Evolutionary conservation across 2,797 vertebrate species (phyloP).

Genomic region (Pangasius macronema): DNA sequence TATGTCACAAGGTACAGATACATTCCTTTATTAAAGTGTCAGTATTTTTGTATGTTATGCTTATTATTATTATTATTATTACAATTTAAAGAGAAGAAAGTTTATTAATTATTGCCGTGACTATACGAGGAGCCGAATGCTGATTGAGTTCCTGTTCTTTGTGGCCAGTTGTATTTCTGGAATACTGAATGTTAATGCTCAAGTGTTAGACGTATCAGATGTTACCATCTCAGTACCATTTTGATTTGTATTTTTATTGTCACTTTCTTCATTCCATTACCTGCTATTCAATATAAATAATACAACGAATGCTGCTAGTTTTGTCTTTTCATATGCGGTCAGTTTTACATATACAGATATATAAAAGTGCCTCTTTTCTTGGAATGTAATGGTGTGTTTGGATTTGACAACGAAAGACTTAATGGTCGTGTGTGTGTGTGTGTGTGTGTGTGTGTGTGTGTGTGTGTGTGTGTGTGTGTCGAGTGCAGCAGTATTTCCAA

Average conservation of each 20-base stretch:
- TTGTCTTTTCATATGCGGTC: background rate
- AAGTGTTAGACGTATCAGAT: background rate
- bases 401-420: too few relatives aligned
- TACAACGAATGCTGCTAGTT: background rate
- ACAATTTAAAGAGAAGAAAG: background rate
- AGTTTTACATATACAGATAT: background rate
- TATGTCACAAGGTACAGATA: background rate
- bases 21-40: background rate
- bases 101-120: background rate
- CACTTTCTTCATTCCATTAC: background rate
- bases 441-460: too few relatives aligned
- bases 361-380: background rate
- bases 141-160: background rate
- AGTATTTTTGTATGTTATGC: slow-evolving; percentile 12
- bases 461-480: too few relatives aligned
- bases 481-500: too few relatives aligned
- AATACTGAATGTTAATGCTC: background rate
- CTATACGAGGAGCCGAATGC: background rate
- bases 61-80: background rate
- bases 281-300: slow-evolving; percentile 8
- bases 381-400: background rate
- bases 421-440: too few relatives aligned
- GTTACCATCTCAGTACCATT: background rate
- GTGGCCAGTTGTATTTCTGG: background rate
- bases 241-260: background rate